Percentiles rank a stretch among this genome's conserved stretches.
Evolutionary conservation across 2,888 invertebrate species (phyloP).

Genomic region (Malthinus seriepunctatus): DNA sequence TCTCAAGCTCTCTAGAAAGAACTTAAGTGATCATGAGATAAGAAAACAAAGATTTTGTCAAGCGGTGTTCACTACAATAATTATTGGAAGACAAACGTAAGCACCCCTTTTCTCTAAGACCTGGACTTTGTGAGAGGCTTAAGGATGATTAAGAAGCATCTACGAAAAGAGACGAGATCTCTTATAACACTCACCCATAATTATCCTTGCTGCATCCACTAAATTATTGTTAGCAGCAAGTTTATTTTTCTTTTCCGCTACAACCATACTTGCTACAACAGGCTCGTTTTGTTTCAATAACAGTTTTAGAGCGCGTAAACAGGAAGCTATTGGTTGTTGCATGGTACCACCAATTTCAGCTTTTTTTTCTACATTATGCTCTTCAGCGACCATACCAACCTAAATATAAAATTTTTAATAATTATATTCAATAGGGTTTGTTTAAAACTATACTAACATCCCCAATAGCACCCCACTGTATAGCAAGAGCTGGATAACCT

Average conservation of each 20-base stretch:
- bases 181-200: constrained; percentile 44
- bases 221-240: constrained; percentile 70
- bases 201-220: constrained; percentile 72
- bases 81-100: too few species aligned
- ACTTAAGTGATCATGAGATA: too few species aligned
- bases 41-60: too few species aligned
- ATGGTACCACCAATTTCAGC: constrained; percentile 63
- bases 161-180: not conserved
- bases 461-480: constrained; percentile 36
- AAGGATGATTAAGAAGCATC: too few species aligned
- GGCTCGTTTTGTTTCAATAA: constrained; percentile 70
- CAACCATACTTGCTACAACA: constrained; percentile 82
- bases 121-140: too few species aligned
- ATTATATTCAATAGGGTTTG: not conserved
- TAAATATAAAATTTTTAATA: constrained; percentile 24
- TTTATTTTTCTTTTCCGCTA: constrained; percentile 64
- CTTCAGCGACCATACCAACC: constrained; percentile 67
- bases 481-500: constrained; percentile 33
- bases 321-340: constrained; percentile 68
- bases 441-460: constrained; percentile 54
- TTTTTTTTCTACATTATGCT: constrained; percentile 23
- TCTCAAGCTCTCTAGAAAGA: too few species aligned
- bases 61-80: too few species aligned
- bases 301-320: constrained; percentile 64
- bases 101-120: too few species aligned